These are phyloP conservation scores for Norana najaformis DNA, from an alignment of 2,888 invertebrate species.

Conservation along the genomic window DNA sequence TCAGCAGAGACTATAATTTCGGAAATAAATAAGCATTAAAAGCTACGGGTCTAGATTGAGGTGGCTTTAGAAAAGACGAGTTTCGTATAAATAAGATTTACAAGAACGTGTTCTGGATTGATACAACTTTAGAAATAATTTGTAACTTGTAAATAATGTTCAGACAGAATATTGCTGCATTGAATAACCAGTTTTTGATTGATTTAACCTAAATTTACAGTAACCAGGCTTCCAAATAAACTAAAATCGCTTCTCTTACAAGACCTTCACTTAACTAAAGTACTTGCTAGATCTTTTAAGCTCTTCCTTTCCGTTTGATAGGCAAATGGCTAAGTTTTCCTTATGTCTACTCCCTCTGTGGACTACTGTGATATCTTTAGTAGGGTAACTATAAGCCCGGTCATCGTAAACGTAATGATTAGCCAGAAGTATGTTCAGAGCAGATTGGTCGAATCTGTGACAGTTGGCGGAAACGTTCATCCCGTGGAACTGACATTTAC, in stretches of 20 bases:
- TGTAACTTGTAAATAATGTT: too few species aligned
- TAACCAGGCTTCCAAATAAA: background rate
- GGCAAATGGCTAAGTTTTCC: background rate
- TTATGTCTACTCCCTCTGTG: background rate
- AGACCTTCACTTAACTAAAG: background rate
- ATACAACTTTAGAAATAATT: too few species aligned
- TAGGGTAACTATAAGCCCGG: background rate
- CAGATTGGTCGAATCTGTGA: constrained; percentile 61
- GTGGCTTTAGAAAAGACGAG: too few species aligned
- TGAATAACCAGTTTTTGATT: too few species aligned
- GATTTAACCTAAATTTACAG: background rate
- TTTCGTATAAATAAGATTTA: too few species aligned
- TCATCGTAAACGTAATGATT: constrained; percentile 56
- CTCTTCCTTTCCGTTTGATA: background rate
- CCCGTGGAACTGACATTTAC: constrained; percentile 42
- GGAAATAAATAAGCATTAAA: too few species aligned
- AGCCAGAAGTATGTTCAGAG: constrained; percentile 60
- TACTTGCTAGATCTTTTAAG: background rate
- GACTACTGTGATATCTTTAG: background rate
- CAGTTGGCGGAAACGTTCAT: constrained; percentile 50
- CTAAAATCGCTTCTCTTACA: background rate
- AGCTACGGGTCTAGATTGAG: too few species aligned
- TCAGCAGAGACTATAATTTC: too few species aligned
- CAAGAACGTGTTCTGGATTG: too few species aligned
- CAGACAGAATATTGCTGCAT: too few species aligned